Conservation (phyloP, 1,140 invertebrate genomes). For the Halesus radiatus region DNA sequence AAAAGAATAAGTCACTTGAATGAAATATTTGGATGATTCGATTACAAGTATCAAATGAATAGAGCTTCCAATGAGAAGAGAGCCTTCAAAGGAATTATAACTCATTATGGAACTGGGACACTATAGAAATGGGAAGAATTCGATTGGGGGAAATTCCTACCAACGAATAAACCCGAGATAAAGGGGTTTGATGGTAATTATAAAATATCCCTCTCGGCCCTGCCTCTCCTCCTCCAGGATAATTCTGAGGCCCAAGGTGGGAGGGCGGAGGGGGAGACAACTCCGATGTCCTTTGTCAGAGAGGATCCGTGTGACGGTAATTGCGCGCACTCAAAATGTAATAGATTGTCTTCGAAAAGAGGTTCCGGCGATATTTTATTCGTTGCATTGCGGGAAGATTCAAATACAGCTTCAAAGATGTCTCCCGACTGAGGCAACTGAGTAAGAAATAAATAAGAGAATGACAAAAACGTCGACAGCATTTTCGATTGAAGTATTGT, state of each 20-base stretch:
- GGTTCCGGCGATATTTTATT: background rate
- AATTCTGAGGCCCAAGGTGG: background rate
- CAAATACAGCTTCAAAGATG: too few relatives aligned
- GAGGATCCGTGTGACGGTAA: slow-evolving; percentile 7
- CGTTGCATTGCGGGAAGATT: background rate
- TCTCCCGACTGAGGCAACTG: too few relatives aligned
- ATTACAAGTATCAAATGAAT: too few relatives aligned
- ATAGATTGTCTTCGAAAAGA: slow-evolving; percentile 12
- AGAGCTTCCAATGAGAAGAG: too few relatives aligned
- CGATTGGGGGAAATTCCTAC: slow-evolving; percentile 38
- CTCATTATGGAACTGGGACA: slow-evolving; percentile 3
- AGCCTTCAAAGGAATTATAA: background rate
- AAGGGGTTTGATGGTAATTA: slow-evolving; percentile 50
- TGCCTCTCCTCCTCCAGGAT: background rate
- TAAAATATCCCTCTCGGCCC: slow-evolving; percentile 13
- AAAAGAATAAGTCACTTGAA: too few relatives aligned
- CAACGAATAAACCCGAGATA: slow-evolving; percentile 24
- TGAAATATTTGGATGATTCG: too few relatives aligned
- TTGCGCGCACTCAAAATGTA: slow-evolving; percentile 1
- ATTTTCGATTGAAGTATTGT: too few relatives aligned
- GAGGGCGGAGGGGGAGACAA: background rate
- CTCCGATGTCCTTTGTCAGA: background rate
- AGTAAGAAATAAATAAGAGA: too few relatives aligned
- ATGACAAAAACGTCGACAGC: too few relatives aligned
- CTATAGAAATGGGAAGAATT: slow-evolving; percentile 28